phyloP scores from a whole-genome alignment of 1,140 invertebrate genomes.

The Hycleus phaleratus region DNA sequence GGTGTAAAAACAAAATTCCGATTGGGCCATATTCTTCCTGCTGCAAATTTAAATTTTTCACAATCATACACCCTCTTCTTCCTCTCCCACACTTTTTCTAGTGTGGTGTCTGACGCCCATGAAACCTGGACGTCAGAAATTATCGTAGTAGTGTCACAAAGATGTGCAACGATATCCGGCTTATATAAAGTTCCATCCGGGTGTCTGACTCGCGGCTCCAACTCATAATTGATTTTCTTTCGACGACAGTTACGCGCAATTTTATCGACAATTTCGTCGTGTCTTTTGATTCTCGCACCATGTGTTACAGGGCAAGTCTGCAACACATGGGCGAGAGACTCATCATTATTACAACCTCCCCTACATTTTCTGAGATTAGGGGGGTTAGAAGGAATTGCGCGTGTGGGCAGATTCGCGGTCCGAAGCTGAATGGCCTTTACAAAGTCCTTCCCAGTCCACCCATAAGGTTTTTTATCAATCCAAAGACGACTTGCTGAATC shows the following conservation, averaged over 20 bases:
- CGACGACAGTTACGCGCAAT: background rate
- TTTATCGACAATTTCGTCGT: conserved; percentile 10
- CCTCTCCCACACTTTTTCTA: too few relatives aligned
- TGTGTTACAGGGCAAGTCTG: conserved; percentile 12
- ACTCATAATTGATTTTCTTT: background rate
- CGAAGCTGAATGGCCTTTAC: conserved; percentile 18
- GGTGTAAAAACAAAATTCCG: too few relatives aligned
- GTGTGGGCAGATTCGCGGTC: conserved; percentile 16
- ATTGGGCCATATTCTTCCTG: too few relatives aligned
- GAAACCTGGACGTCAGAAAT: too few relatives aligned
- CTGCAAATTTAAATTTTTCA: too few relatives aligned
- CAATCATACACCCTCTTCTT: too few relatives aligned
- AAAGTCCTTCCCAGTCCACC: conserved; percentile 17
- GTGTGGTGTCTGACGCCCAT: too few relatives aligned
- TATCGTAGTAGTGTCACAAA: background rate
- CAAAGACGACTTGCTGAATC: background rate
- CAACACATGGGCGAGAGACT: conserved; percentile 13
- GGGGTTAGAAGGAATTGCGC: conserved; percentile 10
- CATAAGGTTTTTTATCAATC: background rate
- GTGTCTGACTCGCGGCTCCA: background rate
- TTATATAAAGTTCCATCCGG: background rate
- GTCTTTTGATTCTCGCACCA: background rate
- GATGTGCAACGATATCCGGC: background rate
- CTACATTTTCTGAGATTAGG: background rate
- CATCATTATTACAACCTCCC: background rate